Percentiles rank a stretch among this genome's conserved stretches.
Evolutionary conservation across 2,797 vertebrate genomes (phyloP).

Genomic region (Lindbergichthys nudifrons): DNA sequence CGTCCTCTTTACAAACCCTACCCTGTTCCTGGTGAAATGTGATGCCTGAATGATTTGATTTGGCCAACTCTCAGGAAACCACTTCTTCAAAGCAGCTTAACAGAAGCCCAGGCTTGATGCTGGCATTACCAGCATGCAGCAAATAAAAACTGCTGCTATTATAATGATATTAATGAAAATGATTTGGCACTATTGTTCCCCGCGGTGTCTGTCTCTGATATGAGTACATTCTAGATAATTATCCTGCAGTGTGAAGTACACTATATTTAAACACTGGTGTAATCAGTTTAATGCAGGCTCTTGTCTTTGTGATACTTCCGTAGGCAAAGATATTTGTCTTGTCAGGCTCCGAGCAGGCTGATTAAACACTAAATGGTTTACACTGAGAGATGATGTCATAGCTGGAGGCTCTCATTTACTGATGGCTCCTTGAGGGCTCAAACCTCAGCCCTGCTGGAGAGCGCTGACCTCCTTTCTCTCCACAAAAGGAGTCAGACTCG

Average conservation of each 20-base stretch:
- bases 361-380: slow-evolving; percentile 76
- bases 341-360: slow-evolving; percentile 59
- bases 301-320: slow-evolving; percentile 50
- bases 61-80: slow-evolving; percentile 55
- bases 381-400: slow-evolving; percentile 76
- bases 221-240: neutral
- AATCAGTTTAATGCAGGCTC: slow-evolving; percentile 43
- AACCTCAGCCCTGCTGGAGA: slow-evolving; percentile 59
- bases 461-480: slow-evolving; percentile 72
- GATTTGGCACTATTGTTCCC: neutral
- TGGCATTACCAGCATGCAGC: slow-evolving; percentile 41
- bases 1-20: slow-evolving; percentile 44
- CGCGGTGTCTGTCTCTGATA: slow-evolving; percentile 6
- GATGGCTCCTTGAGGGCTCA: slow-evolving; percentile 65
- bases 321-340: slow-evolving; percentile 61
- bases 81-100: slow-evolving; percentile 58
- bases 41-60: slow-evolving; percentile 72
- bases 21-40: slow-evolving; percentile 68
- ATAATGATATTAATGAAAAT: too few species aligned
- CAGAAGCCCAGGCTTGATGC: slow-evolving; percentile 43
- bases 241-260: slow-evolving; percentile 5
- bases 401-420: slow-evolving; percentile 66
- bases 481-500: slow-evolving; percentile 64
- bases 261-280: slow-evolving; percentile 14
- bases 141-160: neutral